These are phyloP conservation scores for Hemichromis elongatus DNA, from an alignment of 2,113 vertebrate species.

Conservation along the genomic window DNA sequence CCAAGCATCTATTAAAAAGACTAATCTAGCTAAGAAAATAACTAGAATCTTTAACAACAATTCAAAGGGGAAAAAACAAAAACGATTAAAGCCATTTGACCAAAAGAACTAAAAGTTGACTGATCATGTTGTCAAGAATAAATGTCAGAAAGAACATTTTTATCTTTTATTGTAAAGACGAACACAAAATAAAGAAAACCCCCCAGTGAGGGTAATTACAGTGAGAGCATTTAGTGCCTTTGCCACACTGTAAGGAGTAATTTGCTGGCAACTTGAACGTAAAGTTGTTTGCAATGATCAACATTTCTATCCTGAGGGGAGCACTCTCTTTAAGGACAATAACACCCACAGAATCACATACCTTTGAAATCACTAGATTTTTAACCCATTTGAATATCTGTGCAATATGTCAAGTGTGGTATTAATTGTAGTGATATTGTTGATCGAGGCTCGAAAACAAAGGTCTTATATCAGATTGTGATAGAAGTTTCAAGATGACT, in stretches of 20 bases:
- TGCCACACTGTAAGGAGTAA: background rate
- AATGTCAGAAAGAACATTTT: background rate
- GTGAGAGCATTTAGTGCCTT: background rate
- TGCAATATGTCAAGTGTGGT: background rate
- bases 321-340: background rate
- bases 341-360: background rate
- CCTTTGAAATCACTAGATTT: background rate
- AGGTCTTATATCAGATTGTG: background rate
- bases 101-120: background rate
- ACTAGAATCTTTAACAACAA: slow-evolving; percentile 9
- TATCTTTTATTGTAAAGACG: background rate
- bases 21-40: slow-evolving; percentile 12
- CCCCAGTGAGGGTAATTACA: too few species aligned
- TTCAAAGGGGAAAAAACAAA: slow-evolving; percentile 16
- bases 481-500: background rate
- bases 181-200: rapidly evolving
- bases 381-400: background rate
- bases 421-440: background rate
- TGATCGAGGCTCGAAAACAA: background rate
- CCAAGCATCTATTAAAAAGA: slow-evolving; percentile 29
- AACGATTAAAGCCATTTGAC: background rate
- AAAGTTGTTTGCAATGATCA: background rate
- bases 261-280: background rate
- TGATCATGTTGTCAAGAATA: background rate
- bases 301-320: background rate